Evolutionary conservation across 2,113 vertebrate genomes (phyloP), one percentile per base, ranked within the genome.

Genomic region (Tautogolabrus adspersus): DNA sequence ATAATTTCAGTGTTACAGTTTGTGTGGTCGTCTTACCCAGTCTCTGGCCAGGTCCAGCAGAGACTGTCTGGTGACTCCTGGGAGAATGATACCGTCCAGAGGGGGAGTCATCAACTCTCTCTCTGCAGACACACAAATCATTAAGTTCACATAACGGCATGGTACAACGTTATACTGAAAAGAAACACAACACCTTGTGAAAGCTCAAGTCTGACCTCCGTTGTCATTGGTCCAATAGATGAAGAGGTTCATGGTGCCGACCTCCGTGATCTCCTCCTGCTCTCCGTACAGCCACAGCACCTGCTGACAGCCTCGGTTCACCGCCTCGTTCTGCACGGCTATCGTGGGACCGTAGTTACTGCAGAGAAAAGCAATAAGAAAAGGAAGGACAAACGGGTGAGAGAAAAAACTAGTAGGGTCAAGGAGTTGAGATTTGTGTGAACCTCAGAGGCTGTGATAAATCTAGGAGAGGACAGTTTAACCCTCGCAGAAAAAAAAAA

Each of bases 161-260:
- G 30, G 30, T 34, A 26, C 26, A 26, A 26, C 26, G 26, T 4
- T 2, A 26, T 4, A 26, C 26, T 26, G 46, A 49, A 9, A 15
- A 47, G 10, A 3, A 13, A 44, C 10, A 44, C 10, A 10, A 40
- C 10, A 1, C 40, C 8, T 10, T 3, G 44, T 5, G 13, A 46
- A 15, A 46, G 47, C 47, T 18, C 5, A 21, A 5, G 5, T 6
- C 80, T 26, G 22, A 92, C 97, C 96, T 87, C 96, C 96, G 0
- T 95, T 85, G 60, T 95, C 71, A 0, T 95, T 93, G 81, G 92
- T 96, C 97, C 96, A 97, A 94, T 94, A 97, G 92, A 98, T 22
- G 88, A 98, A 98, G 90, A 98, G 95, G 90, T 98, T 98, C 96
- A 97, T 97, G 89, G 96, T 98, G 52, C 96, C 96, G 18, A 96